Percentiles rank a stretch among this genome's conserved stretches.
Evolutionary conservation across 1,140 invertebrate genomes (phyloP).

Genomic region (Apis dorsata): DNA sequence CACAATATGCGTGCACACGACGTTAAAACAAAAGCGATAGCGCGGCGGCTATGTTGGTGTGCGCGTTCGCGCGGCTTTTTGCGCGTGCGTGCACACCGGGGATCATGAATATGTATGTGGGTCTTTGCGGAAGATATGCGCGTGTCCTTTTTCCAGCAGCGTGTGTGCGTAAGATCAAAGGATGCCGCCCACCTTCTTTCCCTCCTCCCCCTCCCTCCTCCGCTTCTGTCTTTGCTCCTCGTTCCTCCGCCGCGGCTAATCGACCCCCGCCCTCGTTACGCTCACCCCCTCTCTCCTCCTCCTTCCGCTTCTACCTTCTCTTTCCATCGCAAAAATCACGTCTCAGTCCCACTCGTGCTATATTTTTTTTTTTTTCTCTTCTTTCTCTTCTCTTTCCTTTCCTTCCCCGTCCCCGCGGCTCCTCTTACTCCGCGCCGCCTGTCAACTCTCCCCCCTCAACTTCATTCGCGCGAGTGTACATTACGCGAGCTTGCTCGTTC

Average conservation of each 20-base stretch:
- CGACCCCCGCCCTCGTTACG: conserved; percentile 29
- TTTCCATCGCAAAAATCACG: conserved; percentile 7
- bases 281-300: conserved; percentile 10
- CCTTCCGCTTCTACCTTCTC: conserved; percentile 16
- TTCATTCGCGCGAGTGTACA: conserved; percentile 58
- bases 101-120: conserved; percentile 66
- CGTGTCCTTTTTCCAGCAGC: conserved; percentile 61
- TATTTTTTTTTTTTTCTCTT: background rate
- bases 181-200: conserved; percentile 61
- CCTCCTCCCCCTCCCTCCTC: background rate
- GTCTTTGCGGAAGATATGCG: conserved; percentile 63
- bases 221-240: background rate
- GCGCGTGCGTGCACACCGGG: conserved; percentile 41
- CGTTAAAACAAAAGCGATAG: conserved; percentile 64
- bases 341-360: conserved; percentile 18
- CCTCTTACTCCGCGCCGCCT: background rate
- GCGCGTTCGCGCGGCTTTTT: conserved; percentile 27
- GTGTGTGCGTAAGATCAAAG: conserved; percentile 65
- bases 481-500: conserved; percentile 50
- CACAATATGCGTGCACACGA: conserved; percentile 66
- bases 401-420: background rate
- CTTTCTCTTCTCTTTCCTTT: background rate
- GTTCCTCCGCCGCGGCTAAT: conserved; percentile 24
- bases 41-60: background rate
- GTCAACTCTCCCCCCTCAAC: background rate